Conservation (phyloP, 2,113 vertebrate species). For the Pardalotus punctatus region DNA sequence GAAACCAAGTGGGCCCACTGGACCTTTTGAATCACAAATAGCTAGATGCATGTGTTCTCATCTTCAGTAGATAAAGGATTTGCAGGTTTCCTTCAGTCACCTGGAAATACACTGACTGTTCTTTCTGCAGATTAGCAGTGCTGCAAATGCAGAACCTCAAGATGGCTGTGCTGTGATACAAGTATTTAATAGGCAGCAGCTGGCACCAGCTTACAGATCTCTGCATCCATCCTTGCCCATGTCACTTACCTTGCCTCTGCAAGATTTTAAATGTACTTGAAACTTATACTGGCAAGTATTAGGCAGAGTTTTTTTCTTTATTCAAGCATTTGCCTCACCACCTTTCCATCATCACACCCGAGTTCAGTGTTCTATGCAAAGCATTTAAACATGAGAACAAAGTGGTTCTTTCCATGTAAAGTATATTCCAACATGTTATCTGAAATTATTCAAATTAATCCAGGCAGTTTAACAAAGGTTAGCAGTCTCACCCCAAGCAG, state of each 20-base stretch:
- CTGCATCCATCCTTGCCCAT: not conserved
- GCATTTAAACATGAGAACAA: not conserved
- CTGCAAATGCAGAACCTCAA: not conserved
- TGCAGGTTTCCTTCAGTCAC: not conserved
- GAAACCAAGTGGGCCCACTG: not conserved
- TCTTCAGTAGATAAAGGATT: not conserved
- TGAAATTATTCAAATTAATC: not conserved
- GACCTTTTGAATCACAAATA: not conserved
- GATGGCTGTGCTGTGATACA: not conserved
- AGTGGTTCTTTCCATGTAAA: not conserved
- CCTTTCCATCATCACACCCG: rapidly evolving
- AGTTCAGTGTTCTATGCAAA: not conserved
- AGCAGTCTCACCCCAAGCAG: not conserved
- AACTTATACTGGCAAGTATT: not conserved
- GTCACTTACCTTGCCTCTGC: not conserved
- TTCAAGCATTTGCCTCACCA: not conserved
- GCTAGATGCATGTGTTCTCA: rapidly evolving
- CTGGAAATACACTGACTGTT: not conserved
- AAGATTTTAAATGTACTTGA: not conserved
- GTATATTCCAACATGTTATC: not conserved
- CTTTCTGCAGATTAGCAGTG: not conserved
- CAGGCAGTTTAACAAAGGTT: not conserved
- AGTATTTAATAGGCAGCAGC: not conserved
- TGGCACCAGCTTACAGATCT: not conserved
- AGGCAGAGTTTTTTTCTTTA: not conserved